A percentile compares a stretch with the other conserved stretches of the same genome.
Conservation (phyloP, 1,140 invertebrate genomes). For the Atta texana region DNA sequence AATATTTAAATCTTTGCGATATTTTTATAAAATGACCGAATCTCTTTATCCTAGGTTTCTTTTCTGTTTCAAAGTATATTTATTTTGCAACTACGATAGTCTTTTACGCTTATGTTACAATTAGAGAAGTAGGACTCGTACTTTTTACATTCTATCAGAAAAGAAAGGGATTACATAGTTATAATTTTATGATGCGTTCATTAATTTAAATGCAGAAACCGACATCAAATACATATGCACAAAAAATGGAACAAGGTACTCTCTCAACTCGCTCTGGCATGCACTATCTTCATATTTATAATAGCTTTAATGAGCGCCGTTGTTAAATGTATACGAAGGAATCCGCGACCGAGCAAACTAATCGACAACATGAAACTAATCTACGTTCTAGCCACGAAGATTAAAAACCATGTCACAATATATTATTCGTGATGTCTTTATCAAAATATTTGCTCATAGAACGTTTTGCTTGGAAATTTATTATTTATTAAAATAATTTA, state of each 20-base stretch:
- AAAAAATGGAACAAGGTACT: slow-evolving; percentile 40
- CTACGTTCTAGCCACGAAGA: slow-evolving; percentile 2
- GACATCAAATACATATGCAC: not conserved
- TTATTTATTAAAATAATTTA: not conserved
- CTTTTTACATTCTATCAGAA: not conserved
- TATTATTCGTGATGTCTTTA: not conserved
- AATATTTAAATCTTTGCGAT: not conserved
- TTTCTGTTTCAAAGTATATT: not conserved
- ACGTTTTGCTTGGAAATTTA: not conserved
- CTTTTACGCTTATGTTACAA: not conserved
- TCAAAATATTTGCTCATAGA: not conserved
- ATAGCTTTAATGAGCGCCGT: slow-evolving; percentile 6
- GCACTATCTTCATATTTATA: slow-evolving; percentile 49
- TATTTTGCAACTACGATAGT: not conserved
- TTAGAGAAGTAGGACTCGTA: not conserved
- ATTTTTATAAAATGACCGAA: not conserved
- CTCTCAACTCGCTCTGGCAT: slow-evolving; percentile 30
- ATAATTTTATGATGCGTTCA: slow-evolving; percentile 35
- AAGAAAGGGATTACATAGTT: not conserved
- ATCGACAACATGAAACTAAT: slow-evolving; percentile 35
- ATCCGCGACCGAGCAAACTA: not conserved
- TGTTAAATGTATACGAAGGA: slow-evolving; percentile 27
- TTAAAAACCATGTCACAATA: slow-evolving; percentile 23
- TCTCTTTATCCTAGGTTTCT: not conserved
- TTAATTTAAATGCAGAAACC: slow-evolving; percentile 17